Conservation (phyloP, 1,140 invertebrate genomes). For the Trachymyrmex septentrionalis region DNA sequence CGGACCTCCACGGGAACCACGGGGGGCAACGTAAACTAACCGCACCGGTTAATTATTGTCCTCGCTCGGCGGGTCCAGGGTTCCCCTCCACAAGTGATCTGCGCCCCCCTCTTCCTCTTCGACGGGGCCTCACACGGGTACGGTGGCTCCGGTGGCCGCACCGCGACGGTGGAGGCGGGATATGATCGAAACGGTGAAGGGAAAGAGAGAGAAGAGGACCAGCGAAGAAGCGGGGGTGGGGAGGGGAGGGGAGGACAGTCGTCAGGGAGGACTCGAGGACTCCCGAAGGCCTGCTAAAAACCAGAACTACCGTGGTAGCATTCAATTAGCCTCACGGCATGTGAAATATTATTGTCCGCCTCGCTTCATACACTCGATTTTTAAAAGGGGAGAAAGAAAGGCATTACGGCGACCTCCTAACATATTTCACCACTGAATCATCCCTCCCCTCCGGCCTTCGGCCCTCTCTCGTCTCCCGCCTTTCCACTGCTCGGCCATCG, state of each 20-base stretch:
- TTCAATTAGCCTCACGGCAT: slow-evolving; percentile 85
- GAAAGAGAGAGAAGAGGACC: not conserved
- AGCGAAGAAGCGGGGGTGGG: not conserved
- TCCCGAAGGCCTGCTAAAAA: slow-evolving; percentile 72
- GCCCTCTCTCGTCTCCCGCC: slow-evolving; percentile 4
- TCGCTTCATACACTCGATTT: slow-evolving; percentile 77
- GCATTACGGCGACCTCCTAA: slow-evolving; percentile 76
- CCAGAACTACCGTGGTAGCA: slow-evolving; percentile 85
- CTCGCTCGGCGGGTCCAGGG: slow-evolving; percentile 68
- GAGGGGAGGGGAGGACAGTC: not conserved
- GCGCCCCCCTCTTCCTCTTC: slow-evolving; percentile 34
- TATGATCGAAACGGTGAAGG: slow-evolving; percentile 17
- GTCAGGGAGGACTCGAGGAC: slow-evolving; percentile 54
- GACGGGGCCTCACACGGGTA: slow-evolving; percentile 49
- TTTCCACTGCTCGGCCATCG: slow-evolving; percentile 10
- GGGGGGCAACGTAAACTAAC: slow-evolving; percentile 84
- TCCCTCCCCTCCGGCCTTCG: slow-evolving; percentile 24
- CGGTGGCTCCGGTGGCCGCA: slow-evolving; percentile 55
- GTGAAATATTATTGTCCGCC: slow-evolving; percentile 84
- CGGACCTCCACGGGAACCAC: slow-evolving; percentile 69
- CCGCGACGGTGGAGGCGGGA: slow-evolving; percentile 22
- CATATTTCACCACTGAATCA: slow-evolving; percentile 80
- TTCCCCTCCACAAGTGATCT: slow-evolving; percentile 43
- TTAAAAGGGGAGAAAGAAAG: slow-evolving; percentile 78
- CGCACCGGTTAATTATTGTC: slow-evolving; percentile 84